Conservation (phyloP, 2,797 vertebrate genomes). For the Leontocebus nigricollis region DNA sequence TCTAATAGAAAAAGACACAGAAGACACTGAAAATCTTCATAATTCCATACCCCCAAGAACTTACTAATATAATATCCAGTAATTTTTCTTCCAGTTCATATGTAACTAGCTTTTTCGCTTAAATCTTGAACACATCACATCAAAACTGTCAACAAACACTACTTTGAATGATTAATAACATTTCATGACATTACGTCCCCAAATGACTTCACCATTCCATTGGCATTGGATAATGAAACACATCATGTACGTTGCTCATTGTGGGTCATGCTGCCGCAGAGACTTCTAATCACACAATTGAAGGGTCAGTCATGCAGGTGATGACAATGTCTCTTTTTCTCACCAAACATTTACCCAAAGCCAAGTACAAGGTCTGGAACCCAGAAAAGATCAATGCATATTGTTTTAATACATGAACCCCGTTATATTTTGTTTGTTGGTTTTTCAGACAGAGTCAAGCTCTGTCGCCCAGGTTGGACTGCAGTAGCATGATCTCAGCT, state of each 20-base stretch:
- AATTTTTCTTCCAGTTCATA: not conserved
- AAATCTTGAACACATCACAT: not conserved
- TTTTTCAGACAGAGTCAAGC: not conserved
- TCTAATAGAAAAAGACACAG: not conserved
- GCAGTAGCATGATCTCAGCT: no score
- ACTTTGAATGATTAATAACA: not conserved
- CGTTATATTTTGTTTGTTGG: not conserved
- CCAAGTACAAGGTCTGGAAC: not conserved
- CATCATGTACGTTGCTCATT: rapidly evolving
- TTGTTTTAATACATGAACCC: not conserved
- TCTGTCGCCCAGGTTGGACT: no score
- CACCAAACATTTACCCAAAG: not conserved
- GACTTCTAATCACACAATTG: not conserved
- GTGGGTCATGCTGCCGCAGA: not conserved
- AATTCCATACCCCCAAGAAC: not conserved
- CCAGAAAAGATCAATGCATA: not conserved
- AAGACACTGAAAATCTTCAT: not conserved
- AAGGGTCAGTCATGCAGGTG: not conserved
- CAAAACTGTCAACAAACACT: not conserved
- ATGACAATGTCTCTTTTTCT: not conserved
- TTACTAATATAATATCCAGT: not conserved
- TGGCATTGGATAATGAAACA: not conserved
- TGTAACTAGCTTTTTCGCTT: not conserved
- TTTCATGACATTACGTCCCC: not conserved
- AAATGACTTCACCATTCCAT: not conserved